phyloP scores from a whole-genome alignment of 2,888 invertebrate species.

The Drosophila infuscata region DNA sequence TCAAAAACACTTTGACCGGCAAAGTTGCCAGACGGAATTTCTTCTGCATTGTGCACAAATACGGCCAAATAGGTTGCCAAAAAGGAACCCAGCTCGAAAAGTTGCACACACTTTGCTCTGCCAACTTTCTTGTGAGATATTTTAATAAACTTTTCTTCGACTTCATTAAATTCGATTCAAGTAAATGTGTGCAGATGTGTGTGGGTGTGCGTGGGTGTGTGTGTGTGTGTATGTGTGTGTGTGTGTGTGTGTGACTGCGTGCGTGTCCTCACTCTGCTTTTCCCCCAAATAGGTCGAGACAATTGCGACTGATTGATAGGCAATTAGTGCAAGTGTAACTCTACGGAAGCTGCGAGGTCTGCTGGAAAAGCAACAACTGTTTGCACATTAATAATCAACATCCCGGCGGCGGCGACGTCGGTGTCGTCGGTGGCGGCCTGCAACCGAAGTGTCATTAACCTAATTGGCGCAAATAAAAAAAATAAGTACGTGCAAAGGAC shows the following conservation, averaged over 20 bases:
- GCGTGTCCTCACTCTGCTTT: not conserved
- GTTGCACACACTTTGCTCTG: constrained; percentile 56
- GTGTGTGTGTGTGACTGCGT: not conserved
- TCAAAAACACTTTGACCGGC: constrained; percentile 84
- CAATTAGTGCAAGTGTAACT: constrained; percentile 67
- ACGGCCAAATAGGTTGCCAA: constrained; percentile 23
- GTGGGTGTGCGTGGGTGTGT: constrained; percentile 3
- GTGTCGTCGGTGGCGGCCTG: constrained; percentile 16
- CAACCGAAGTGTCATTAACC: constrained; percentile 78
- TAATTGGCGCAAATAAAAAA: constrained; percentile 64
- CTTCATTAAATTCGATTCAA: constrained; percentile 77
- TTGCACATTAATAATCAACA: constrained; percentile 69
- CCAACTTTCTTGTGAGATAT: constrained; percentile 67
- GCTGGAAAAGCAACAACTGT: constrained; percentile 42
- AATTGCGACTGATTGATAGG: constrained; percentile 69
- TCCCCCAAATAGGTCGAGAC: constrained; percentile 39
- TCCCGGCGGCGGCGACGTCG: not conserved
- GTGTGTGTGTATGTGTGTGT: constrained; percentile 36
- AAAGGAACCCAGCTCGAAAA: constrained; percentile 27
- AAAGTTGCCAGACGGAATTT: constrained; percentile 83
- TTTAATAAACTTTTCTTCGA: constrained; percentile 75
- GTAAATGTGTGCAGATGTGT: constrained; percentile 48
- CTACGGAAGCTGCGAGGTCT: constrained; percentile 31
- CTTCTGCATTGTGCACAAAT: constrained; percentile 69
- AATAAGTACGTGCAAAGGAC: constrained; percentile 26